Evolutionary conservation across 2,113 vertebrate species (phyloP).

Genomic region (Platanista minor): DNA sequence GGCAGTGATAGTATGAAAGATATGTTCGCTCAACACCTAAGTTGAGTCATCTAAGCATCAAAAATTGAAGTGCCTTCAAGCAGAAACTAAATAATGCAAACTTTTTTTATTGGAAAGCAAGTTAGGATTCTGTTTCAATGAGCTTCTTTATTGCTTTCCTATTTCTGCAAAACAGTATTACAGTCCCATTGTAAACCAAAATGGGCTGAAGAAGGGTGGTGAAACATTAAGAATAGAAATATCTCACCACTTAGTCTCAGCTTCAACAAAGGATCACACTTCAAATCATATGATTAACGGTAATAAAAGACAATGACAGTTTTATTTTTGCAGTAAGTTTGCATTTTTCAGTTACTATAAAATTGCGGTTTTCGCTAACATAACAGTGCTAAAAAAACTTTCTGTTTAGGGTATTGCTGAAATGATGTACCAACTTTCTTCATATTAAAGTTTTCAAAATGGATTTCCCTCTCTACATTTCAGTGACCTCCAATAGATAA

Average conservation of each 20-base stretch:
- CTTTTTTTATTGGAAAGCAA: conserved; percentile 60
- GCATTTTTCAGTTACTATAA: conserved; percentile 28
- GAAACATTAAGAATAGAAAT: not conserved
- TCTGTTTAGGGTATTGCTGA: conserved; percentile 31
- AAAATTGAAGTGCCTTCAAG: conserved; percentile 68
- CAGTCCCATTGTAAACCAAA: not conserved
- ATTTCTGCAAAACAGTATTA: conserved; percentile 59
- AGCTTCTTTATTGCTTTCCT: conserved; percentile 53
- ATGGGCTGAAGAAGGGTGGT: not conserved
- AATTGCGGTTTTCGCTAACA: conserved; percentile 10
- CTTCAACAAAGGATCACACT: not conserved
- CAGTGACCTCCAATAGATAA: conserved; percentile 60
- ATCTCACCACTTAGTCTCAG: not conserved
- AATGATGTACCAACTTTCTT: conserved; percentile 21
- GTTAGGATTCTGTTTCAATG: conserved; percentile 65
- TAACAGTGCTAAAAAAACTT: conserved; percentile 7
- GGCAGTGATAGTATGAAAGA: not conserved
- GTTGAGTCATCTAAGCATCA: conserved; percentile 58
- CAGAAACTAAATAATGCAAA: conserved; percentile 72
- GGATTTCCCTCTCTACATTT: conserved; percentile 23
- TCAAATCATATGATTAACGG: conserved; percentile 20
- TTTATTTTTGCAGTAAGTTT: conserved; percentile 44
- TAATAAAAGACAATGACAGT: conserved; percentile 35
- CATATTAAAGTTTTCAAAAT: conserved; percentile 36
- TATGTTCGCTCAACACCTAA: conserved; percentile 51